A percentile compares a stretch with the other conserved stretches of the same genome.
Conservation (phyloP, 2,797 vertebrate genomes). For the Falco novaeseelandiae region DNA sequence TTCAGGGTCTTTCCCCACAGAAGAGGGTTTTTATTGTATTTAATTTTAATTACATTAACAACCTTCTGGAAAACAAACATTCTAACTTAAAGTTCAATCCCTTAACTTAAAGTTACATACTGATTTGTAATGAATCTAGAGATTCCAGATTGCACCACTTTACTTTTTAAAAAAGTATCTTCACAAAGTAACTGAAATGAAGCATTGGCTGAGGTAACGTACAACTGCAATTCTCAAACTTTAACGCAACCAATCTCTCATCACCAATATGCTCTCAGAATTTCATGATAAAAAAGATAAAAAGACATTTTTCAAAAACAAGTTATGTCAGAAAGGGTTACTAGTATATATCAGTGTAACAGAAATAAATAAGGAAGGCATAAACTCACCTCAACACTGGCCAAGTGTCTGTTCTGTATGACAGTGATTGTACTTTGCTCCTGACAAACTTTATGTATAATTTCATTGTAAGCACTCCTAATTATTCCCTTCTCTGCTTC, state of each 20-base stretch:
- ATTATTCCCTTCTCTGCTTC: constrained; percentile 73
- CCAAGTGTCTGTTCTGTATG: constrained; percentile 69
- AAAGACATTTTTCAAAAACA: not conserved
- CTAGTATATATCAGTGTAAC: not conserved
- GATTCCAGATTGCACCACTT: not conserved
- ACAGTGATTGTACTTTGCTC: constrained; percentile 72
- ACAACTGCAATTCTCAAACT: not conserved
- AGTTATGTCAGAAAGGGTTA: not conserved
- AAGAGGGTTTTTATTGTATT: not conserved
- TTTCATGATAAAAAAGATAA: not conserved
- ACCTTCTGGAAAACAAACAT: not conserved
- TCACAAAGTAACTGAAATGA: not conserved
- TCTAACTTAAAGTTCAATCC: not conserved
- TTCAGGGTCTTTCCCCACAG: not conserved
- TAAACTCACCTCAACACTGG: constrained; percentile 74
- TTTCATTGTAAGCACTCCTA: constrained; percentile 62
- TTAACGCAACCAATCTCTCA: not conserved
- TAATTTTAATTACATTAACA: not conserved
- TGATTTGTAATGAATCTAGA: not conserved
- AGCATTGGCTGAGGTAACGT: not conserved
- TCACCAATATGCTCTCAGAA: not conserved
- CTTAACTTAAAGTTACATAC: not conserved
- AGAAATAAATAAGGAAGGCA: not conserved
- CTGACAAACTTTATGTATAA: constrained; percentile 58
- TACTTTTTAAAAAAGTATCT: not conserved